Percentiles rank a stretch among this genome's conserved stretches.
These are phyloP conservation scores for Anseranas semipalmata DNA, from an alignment of 2,113 vertebrate genomes.

Conservation along the genomic window DNA sequence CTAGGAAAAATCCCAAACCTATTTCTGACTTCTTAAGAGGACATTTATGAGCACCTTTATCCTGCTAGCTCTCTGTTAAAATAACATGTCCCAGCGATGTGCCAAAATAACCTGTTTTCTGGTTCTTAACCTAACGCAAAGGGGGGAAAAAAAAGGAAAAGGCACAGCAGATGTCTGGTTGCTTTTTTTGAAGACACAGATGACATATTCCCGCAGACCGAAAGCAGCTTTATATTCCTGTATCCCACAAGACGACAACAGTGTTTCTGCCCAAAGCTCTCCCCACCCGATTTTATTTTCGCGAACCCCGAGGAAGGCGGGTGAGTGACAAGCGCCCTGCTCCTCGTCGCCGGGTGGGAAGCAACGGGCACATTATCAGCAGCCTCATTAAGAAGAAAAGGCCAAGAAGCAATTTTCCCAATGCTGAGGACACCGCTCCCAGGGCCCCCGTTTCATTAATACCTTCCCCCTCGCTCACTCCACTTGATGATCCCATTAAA, in stretches of 20 bases:
- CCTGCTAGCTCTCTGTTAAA: constrained; percentile 9
- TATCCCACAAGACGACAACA: neutral
- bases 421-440: accelerated
- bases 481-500: neutral
- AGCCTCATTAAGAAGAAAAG: neutral
- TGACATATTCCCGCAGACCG: neutral
- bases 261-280: neutral
- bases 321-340: neutral
- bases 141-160: neutral
- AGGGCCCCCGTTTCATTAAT: neutral
- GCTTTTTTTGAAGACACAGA: accelerated
- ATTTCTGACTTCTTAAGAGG: neutral
- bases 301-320: accelerated
- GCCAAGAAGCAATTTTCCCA: constrained; percentile 19
- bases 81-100: neutral
- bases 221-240: neutral
- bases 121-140: neutral
- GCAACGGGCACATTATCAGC: neutral
- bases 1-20: neutral
- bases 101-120: neutral
- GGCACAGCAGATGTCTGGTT: neutral
- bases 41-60: neutral
- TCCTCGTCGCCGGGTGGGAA: accelerated
- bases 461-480: neutral
- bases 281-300: neutral